Conservation (phyloP, 2,888 invertebrate genomes). For the Papilio demoleus region DNA sequence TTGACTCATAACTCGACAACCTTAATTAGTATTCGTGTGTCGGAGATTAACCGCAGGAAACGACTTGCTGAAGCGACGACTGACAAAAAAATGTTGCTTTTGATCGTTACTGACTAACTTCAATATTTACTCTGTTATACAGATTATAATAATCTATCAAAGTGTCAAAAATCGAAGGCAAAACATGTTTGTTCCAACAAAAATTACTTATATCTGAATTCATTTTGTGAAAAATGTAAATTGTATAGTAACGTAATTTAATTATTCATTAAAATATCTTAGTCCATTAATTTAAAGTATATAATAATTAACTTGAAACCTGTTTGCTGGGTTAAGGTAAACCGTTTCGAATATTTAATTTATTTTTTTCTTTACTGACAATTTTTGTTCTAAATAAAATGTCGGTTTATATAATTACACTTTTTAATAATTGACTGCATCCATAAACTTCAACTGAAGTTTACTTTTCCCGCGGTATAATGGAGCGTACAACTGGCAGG, state of each 20-base stretch:
- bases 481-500: slow-evolving; percentile 24
- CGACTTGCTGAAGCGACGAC: neutral
- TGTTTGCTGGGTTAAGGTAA: neutral
- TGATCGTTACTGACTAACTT: neutral
- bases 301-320: neutral
- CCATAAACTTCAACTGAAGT: slow-evolving; percentile 28
- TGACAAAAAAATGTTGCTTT: slow-evolving; percentile 1
- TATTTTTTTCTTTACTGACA: neutral
- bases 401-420: slow-evolving; percentile 14
- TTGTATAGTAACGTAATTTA: neutral
- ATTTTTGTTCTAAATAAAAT: neutral
- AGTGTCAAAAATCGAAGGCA: neutral
- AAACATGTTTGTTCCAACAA: neutral
- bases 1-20: slow-evolving; percentile 41
- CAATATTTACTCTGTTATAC: neutral
- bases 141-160: slow-evolving; percentile 30
- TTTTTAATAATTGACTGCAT: slow-evolving; percentile 26
- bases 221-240: neutral
- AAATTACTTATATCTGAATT: neutral
- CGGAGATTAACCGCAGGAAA: slow-evolving; percentile 53
- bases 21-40: slow-evolving; percentile 50
- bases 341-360: neutral
- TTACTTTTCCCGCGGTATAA: slow-evolving; percentile 33
- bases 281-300: neutral
- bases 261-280: neutral